phyloP scores from a whole-genome alignment of 2,888 invertebrate genomes.

The Deilephila porcellus region DNA sequence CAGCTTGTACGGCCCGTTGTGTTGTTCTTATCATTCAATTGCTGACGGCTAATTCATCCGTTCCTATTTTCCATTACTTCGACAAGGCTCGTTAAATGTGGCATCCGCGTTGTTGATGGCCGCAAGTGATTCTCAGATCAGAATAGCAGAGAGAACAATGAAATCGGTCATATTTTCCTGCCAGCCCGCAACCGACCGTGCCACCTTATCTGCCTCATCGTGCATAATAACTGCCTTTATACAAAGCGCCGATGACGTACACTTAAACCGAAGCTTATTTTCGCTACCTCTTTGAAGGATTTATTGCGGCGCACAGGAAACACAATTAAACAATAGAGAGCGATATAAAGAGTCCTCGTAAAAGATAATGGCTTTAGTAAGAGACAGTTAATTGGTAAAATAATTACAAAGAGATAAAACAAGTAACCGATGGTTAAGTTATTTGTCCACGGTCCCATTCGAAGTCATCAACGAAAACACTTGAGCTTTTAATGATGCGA shows the following conservation, averaged over 20 bases:
- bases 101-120: conserved; percentile 81
- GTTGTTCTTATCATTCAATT: conserved; percentile 74
- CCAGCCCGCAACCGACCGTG: conserved; percentile 79
- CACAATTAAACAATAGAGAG: conserved; percentile 43
- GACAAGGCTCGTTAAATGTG: conserved; percentile 84
- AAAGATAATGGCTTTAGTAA: conserved; percentile 34
- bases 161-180: conserved; percentile 84
- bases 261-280: conserved; percentile 76
- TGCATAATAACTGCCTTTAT: conserved; percentile 79
- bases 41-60: conserved; percentile 79
- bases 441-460: conserved; percentile 33
- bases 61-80: conserved; percentile 79
- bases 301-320: conserved; percentile 50
- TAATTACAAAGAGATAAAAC: conserved; percentile 35
- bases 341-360: conserved; percentile 25
- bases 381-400: conserved; percentile 38
- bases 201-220: conserved; percentile 75
- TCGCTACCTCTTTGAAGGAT: conserved; percentile 68
- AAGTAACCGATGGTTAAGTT: conserved; percentile 26
- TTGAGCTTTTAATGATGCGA: conserved; percentile 38
- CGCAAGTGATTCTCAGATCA: conserved; percentile 81
- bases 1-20: conserved; percentile 59
- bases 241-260: conserved; percentile 71
- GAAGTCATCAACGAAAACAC: conserved; percentile 30
- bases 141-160: conserved; percentile 80